Percentiles rank a stretch among this genome's conserved stretches.
These are phyloP conservation scores for Ormyrus nitidulus DNA, from an alignment of 2,888 invertebrate species.

Conservation along the genomic window DNA sequence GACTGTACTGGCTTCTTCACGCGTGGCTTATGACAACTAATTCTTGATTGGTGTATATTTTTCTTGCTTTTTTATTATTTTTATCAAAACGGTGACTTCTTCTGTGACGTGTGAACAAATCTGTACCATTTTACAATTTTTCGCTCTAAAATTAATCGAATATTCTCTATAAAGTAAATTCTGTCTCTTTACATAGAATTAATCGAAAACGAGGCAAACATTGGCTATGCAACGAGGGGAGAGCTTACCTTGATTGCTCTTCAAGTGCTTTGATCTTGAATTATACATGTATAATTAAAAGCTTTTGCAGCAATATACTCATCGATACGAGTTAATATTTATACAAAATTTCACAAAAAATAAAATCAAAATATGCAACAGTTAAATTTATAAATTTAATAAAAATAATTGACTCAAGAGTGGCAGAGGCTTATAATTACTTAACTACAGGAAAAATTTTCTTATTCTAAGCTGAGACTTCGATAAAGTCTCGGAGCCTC, in stretches of 20 bases:
- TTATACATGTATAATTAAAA: no score
- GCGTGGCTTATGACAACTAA: conserved; percentile 68
- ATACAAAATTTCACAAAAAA: not conserved
- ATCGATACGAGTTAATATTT: not conserved
- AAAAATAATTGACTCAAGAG: not conserved
- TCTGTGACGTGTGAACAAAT: conserved; percentile 49
- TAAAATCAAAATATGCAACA: not conserved
- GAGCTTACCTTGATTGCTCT: conserved; percentile 29
- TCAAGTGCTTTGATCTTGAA: not conserved
- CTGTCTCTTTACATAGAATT: conserved; percentile 59
- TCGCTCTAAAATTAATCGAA: conserved; percentile 45
- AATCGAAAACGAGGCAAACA: conserved; percentile 54
- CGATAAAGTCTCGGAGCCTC: conserved; percentile 11
- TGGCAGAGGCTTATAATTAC: conserved; percentile 27
- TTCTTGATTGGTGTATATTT: conserved; percentile 63
- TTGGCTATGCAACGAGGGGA: conserved; percentile 40
- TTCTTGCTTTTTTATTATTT: conserved; percentile 45
- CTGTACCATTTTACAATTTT: conserved; percentile 33
- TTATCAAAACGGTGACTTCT: conserved; percentile 42
- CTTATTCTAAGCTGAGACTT: conserved; percentile 27
- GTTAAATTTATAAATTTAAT: not conserved
- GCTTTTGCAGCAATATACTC: not conserved
- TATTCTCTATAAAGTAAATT: conserved; percentile 60
- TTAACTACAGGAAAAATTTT: conserved; percentile 14
- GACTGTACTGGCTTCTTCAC: conserved; percentile 71